Base-by-base conservation (phyloP, 2,797 vertebrate species). In the Brotogeris chrysoptera region DNA sequence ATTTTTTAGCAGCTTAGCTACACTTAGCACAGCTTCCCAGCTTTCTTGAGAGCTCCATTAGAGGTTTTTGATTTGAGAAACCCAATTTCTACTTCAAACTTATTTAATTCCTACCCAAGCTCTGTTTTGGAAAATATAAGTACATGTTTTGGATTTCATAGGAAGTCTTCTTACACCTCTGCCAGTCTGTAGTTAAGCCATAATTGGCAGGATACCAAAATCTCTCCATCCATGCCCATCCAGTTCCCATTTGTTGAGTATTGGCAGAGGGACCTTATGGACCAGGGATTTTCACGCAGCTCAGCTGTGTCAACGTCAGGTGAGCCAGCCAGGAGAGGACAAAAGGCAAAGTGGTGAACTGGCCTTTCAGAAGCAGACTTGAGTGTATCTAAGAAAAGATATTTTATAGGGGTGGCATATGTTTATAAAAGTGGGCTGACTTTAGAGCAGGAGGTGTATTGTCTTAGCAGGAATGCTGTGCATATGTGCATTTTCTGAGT, bases 1-100 rank as follows among this genome's bases (percentile, higher is more conserved):
- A 41, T 70, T 80, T 93, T 91, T 84, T 71, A 88, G 55, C 47
- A 36, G 55, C 39, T 92, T 85, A 77, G 68, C 57, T 86, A 53
- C 32, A 3, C 32, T 55, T 80, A 21, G 60, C n/a, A 61, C 13
- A 64, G n/a, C 10, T 71, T 95, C 18, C 36, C 27, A 39, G 17
- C 24, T 80, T 88, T 86, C 66, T 69, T 73, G 49, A 74, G 65
- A 80, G 32, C 5, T 86, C 47, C 7, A 1, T 44, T 70, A 78
- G 17, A 90, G n/a, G 13, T 53, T 83, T 92, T 61, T 91, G 34
- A 55, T 68, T 82, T 83, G 69, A 88, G 47, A 88, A 90, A 23
- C 32, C 7, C 4, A 1, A 52, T 89, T 79, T 86, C 19, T 87
- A 3, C 32, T 66, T 76, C 23, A 85, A 20, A 46, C 10, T 50